These are phyloP conservation scores for Ceratotherium simum DNA, from an alignment of 2,113 vertebrate species.

Conservation along the genomic window DNA sequence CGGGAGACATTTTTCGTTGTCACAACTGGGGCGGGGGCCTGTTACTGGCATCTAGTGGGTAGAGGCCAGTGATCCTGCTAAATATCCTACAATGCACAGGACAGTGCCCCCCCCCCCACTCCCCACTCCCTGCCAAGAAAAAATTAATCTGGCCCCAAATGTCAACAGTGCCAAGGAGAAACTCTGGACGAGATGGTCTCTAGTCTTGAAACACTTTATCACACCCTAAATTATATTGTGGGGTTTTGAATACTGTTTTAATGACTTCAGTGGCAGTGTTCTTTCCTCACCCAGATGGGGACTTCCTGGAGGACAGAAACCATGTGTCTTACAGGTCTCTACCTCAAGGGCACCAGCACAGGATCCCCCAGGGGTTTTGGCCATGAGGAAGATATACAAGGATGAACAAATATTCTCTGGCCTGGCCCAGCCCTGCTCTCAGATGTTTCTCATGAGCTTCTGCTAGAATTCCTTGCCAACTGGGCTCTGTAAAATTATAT, in stretches of 20 bases:
- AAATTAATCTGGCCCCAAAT: neutral
- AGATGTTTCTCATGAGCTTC: neutral
- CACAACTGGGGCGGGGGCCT: neutral
- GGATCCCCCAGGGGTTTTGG: neutral
- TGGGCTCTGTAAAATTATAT: neutral
- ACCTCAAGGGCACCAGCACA: neutral
- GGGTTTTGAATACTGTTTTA: neutral
- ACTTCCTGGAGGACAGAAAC: neutral
- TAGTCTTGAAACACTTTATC: neutral
- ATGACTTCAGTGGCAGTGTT: neutral
- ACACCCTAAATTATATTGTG: neutral
- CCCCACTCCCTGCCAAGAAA: neutral
- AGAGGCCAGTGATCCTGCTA: neutral
- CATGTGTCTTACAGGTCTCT: neutral
- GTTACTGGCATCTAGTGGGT: neutral
- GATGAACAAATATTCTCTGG: neutral
- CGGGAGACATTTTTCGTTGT: neutral
- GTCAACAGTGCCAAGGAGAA: neutral
- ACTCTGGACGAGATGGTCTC: neutral
- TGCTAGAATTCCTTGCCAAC: neutral
- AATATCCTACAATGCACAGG: neutral
- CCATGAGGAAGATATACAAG: neutral
- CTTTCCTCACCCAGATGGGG: neutral
- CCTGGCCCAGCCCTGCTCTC: neutral
- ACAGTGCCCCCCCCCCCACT: fast-evolving